A percentile compares a stretch with the other conserved stretches of the same genome.
These are phyloP conservation scores for Eupithecia subumbrata DNA, from an alignment of 2,888 invertebrate species.

Conservation along the genomic window DNA sequence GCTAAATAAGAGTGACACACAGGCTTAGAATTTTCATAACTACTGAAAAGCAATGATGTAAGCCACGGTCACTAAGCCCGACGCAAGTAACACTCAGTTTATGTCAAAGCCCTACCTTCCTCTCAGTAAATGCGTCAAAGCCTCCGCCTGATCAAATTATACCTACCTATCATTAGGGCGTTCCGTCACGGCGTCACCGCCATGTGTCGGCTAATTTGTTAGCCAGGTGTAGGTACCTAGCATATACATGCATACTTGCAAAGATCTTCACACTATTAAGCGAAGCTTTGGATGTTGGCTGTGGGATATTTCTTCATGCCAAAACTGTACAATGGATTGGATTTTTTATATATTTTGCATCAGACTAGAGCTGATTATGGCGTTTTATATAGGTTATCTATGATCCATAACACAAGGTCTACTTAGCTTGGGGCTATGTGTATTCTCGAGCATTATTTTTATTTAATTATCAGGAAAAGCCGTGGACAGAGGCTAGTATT, in stretches of 20 bases:
- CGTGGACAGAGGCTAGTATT: too few relatives aligned
- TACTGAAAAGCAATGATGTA: background rate
- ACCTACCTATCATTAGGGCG: conserved; percentile 1
- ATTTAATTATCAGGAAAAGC: too few relatives aligned
- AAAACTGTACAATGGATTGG: background rate
- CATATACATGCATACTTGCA: background rate
- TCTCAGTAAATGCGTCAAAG: conserved; percentile 2
- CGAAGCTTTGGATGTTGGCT: background rate
- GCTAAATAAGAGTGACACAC: background rate
- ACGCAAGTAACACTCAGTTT: background rate
- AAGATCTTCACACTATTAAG: background rate
- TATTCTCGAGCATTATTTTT: too few relatives aligned
- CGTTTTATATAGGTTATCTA: too few relatives aligned
- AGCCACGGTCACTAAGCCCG: background rate
- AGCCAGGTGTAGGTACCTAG: conserved; percentile 1
- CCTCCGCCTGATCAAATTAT: conserved; percentile 5
- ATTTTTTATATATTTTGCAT: background rate
- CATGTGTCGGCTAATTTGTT: conserved; percentile 5
- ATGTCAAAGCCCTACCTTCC: background rate
- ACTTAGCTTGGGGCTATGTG: too few relatives aligned
- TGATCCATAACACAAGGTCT: too few relatives aligned
- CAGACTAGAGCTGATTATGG: too few relatives aligned
- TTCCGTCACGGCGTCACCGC: conserved; percentile 5
- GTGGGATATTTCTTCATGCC: background rate
- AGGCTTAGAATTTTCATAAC: too few relatives aligned